phyloP scores from a whole-genome alignment of 1,140 invertebrate species.

The Atta cephalotes region DNA sequence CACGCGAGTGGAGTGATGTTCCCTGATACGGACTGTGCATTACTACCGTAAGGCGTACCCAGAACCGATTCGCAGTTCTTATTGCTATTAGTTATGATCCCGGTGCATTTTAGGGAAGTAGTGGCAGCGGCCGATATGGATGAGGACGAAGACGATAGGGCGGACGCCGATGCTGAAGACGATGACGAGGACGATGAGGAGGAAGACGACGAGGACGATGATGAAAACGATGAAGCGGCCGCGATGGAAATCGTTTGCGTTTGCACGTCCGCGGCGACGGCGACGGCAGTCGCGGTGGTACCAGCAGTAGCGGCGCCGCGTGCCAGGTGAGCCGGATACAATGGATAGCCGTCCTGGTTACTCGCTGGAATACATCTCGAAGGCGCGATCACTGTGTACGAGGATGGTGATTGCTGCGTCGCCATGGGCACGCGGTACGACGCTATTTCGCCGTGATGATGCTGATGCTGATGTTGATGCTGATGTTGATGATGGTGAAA shows the following conservation, averaged over 20 bases:
- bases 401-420: conserved; percentile 48
- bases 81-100: neutral
- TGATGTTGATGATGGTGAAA: conserved; percentile 70
- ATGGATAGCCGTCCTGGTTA: conserved; percentile 47
- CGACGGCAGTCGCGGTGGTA: neutral
- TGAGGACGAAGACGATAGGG: conserved; percentile 57
- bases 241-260: conserved; percentile 75
- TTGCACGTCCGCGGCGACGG: conserved; percentile 74
- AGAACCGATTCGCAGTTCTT: conserved; percentile 32
- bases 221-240: conserved; percentile 31
- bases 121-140: conserved; percentile 28
- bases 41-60: conserved; percentile 27
- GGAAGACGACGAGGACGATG: conserved; percentile 31
- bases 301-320: neutral
- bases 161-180: conserved; percentile 47
- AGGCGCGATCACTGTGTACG: conserved; percentile 77
- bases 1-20: conserved; percentile 72
- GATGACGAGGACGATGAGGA: conserved; percentile 56
- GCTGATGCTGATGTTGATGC: conserved; percentile 61
- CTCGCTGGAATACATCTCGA: conserved; percentile 65
- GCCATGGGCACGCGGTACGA: conserved; percentile 62
- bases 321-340: conserved; percentile 29
- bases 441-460: conserved; percentile 58
- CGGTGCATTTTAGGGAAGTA: conserved; percentile 7
- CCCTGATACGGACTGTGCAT: neutral